phyloP scores from a whole-genome alignment of 1,140 invertebrate genomes.

The Manduca sexta region DNA sequence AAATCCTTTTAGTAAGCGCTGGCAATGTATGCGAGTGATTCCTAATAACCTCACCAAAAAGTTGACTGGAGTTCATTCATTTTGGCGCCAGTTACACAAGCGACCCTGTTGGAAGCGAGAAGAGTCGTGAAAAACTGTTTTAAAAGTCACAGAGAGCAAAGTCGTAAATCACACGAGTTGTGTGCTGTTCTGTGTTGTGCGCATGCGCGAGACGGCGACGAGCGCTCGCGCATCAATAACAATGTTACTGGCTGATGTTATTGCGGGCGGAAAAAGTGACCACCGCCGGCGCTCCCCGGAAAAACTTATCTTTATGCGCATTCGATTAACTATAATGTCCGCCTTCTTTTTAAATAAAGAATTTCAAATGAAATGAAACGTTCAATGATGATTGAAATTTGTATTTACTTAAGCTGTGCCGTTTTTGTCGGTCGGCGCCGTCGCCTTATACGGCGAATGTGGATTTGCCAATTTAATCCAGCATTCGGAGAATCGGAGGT shows the following conservation, averaged over 20 bases:
- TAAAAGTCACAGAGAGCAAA: constrained; percentile 44
- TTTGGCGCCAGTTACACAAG: constrained; percentile 62
- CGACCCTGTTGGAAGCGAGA: constrained; percentile 46
- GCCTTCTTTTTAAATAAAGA: constrained; percentile 47
- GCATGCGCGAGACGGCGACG: constrained; percentile 16
- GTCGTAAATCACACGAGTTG: constrained; percentile 57
- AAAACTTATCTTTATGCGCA: constrained; percentile 68
- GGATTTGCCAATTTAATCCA: constrained; percentile 63
- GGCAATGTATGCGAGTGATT: constrained; percentile 25
- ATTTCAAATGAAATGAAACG: constrained; percentile 55
- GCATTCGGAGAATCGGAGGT: constrained; percentile 42
- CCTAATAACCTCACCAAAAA: constrained; percentile 38
- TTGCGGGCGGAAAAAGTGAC: constrained; percentile 64
- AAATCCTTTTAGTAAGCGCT: constrained; percentile 10
- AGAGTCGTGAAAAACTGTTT: constrained; percentile 51
- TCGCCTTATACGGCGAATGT: constrained; percentile 48
- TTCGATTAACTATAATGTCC: constrained; percentile 54
- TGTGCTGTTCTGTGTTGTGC: constrained; percentile 32
- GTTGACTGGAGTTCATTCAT: constrained; percentile 52
- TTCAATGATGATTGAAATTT: constrained; percentile 69
- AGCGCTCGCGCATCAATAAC: constrained; percentile 49
- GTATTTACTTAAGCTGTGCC: constrained; percentile 54
- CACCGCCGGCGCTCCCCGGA: constrained; percentile 47
- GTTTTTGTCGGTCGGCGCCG: constrained; percentile 51
- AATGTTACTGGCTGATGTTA: constrained; percentile 48